phyloP scores from a whole-genome alignment of 2,797 vertebrate species.

The Rousettus madagascariensis region DNA sequence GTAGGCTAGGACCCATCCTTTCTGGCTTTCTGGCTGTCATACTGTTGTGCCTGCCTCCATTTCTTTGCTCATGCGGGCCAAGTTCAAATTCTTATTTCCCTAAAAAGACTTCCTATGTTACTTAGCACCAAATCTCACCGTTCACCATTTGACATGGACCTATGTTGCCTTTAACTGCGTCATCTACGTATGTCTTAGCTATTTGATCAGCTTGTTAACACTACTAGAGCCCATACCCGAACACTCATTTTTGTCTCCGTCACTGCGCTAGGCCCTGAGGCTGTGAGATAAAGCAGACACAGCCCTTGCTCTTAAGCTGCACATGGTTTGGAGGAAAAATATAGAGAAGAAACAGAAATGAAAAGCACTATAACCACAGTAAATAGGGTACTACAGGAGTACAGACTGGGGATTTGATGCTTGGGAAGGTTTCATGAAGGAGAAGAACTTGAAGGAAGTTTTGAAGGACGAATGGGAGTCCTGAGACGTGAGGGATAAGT shows the following conservation, averaged over 20 bases:
- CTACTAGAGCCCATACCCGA: not conserved
- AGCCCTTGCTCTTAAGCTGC: not conserved
- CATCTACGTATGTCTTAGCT: not conserved
- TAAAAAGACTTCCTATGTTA: not conserved
- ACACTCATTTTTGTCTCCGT: not conserved
- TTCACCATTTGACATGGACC: not conserved
- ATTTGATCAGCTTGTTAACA: not conserved
- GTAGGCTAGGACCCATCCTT: not conserved
- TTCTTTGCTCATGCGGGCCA: not conserved
- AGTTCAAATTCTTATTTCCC: slow-evolving; percentile 2
- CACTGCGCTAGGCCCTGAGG: not conserved
- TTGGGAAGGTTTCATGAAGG: not conserved
- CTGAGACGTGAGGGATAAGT: not conserved
- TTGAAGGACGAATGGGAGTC: not conserved
- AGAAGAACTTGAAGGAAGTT: not conserved
- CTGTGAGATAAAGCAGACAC: not conserved
- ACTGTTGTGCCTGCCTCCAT: not conserved
- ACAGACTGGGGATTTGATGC: not conserved
- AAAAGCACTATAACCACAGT: not conserved
- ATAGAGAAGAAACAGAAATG: not conserved
- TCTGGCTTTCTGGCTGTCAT: not conserved
- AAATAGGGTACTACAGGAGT: not conserved
- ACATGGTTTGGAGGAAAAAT: not conserved
- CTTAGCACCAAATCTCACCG: not conserved
- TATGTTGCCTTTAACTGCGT: not conserved